Evolutionary conservation across 2,888 invertebrate species (phyloP).

Genomic region (Eristalinus aeneus): DNA sequence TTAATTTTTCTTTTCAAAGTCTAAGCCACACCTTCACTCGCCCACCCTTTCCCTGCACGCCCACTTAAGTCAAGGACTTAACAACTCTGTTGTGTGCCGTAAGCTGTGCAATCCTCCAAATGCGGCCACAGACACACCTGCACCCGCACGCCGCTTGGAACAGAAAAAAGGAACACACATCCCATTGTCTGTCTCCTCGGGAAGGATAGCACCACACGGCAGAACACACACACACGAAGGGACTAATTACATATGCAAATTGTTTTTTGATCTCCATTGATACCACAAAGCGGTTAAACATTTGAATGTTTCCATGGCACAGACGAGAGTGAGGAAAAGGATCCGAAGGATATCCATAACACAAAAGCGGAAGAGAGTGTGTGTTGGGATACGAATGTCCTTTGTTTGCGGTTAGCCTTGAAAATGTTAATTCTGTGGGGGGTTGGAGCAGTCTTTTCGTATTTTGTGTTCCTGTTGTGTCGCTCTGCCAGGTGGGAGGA

Average conservation of each 20-base stretch:
- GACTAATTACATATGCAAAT: slow-evolving; percentile 72
- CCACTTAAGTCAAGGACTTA: slow-evolving; percentile 64
- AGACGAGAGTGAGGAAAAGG: slow-evolving; percentile 38
- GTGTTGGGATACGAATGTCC: slow-evolving; percentile 18
- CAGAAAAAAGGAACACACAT: slow-evolving; percentile 4
- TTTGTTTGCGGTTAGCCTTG: slow-evolving; percentile 65
- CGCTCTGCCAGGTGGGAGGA: slow-evolving; percentile 42
- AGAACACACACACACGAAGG: slow-evolving; percentile 39
- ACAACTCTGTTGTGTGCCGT: slow-evolving; percentile 47
- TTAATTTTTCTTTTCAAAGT: slow-evolving; percentile 41
- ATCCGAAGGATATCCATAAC: slow-evolving; percentile 44
- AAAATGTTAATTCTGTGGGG: slow-evolving; percentile 47
- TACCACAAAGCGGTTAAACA: slow-evolving; percentile 71
- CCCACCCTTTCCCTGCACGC: slow-evolving; percentile 7
- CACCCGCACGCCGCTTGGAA: background rate
- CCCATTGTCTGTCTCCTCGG: slow-evolving; percentile 17
- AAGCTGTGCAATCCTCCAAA: slow-evolving; percentile 48
- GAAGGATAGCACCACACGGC: too few species aligned
- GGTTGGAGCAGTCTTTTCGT: slow-evolving; percentile 12
- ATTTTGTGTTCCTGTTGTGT: slow-evolving; percentile 9
- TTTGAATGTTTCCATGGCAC: slow-evolving; percentile 55
- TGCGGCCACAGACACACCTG: slow-evolving; percentile 36
- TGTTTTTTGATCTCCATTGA: slow-evolving; percentile 73
- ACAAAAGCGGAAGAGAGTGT: background rate
- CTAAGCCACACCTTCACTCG: background rate